Conservation (phyloP, 2,797 vertebrate genomes). For the Brachyrhaphis roseni region DNA sequence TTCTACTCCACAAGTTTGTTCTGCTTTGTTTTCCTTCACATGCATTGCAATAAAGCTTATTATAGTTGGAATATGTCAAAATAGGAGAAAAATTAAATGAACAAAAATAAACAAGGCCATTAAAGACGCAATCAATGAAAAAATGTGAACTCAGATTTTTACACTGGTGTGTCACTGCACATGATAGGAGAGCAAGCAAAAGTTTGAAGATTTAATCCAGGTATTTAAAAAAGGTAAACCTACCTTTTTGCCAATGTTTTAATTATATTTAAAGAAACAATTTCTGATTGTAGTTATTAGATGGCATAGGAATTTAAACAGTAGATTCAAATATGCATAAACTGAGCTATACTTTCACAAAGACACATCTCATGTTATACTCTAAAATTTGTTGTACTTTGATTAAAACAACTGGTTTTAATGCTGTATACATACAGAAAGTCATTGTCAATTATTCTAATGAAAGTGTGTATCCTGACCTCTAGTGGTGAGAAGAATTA, state of each 20-base stretch:
- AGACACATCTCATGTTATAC: background rate
- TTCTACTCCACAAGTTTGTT: background rate
- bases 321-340: background rate
- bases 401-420: background rate
- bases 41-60: background rate
- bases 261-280: background rate
- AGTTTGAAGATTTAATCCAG: background rate
- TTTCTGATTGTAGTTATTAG: background rate
- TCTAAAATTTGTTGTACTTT: background rate
- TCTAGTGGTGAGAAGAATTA: conserved; percentile 59
- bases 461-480: conserved; percentile 48
- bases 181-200: background rate
- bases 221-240: background rate
- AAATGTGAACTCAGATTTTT: background rate
- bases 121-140: background rate
- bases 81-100: background rate
- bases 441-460: background rate
- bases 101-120: background rate
- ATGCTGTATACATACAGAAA: background rate
- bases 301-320: background rate
- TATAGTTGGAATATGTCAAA: background rate
- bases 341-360: background rate
- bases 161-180: background rate
- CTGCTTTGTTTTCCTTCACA: background rate
- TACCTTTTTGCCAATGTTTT: background rate